Base-by-base conservation (phyloP, 2,888 invertebrate species). In the Hoplodrina ambigua region DNA sequence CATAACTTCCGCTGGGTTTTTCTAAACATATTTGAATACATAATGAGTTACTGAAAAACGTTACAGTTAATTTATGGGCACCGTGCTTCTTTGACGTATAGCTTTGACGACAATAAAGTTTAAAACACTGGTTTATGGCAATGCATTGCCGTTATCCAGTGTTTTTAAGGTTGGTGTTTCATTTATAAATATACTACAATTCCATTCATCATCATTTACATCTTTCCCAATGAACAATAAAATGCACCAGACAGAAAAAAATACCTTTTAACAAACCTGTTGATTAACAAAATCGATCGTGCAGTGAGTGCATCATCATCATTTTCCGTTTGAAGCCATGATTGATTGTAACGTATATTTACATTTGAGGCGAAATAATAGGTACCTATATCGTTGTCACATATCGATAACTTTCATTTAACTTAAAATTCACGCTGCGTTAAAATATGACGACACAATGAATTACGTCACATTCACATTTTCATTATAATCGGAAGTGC, bases 321-420 rank as follows among this genome's bases (percentile, higher is more conserved):
- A 13, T 17, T n/a, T 19, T 41, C 17, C 17, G 19, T 49, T 33
- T 41, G 5, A 7, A 46, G 61, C 57, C 13, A 60, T 11, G 10
- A 30, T 69, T 60, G 15, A 30, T 41, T 33, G 33, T 25, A 50
- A 53, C 58, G 33, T 49, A 33, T 53, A 70, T 25, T 25, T 25
- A 25, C 10, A 44, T 61, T 61, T 54, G 20, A 8, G 25, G 25
- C 15, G 70, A 53, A 61, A 78, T 70, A 57, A 25, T 25, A 25
- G 25, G 53, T 53, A n/a, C n/a, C n/a, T n/a, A 70, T 46, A 70
- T 58, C 19, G 44, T 67, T 62, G 56, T 67, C 66, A 68, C 55
- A 67, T 63, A 80, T 75, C 69, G 61, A 73, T 57, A 66, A 70
- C 52, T 68, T 46, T 71, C 30, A 67, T 81, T 72, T 69, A 52